Base-by-base conservation (phyloP, 2,888 invertebrate genomes). In the Scaptomyza flava region DNA sequence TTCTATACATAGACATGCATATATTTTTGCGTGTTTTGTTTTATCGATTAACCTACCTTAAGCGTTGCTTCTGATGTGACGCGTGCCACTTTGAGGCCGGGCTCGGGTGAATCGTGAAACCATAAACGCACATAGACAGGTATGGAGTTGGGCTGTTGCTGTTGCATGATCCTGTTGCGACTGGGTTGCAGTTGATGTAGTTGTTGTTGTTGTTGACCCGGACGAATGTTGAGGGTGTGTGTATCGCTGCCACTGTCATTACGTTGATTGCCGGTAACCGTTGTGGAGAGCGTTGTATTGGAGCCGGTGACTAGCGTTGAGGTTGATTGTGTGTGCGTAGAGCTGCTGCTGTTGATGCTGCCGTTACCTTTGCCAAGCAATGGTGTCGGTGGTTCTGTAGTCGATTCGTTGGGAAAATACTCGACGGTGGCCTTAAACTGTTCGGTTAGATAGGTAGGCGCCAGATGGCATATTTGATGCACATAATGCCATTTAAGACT, bases 401-500 rank as follows among this genome's bases (percentile, higher is more conserved):
- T 94, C 91, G 95, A 95, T 60, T 95, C 93, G 47, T 90, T 91
- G 3, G 91, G 90, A 61, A 91, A 82, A 59, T 90, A 89, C 33
- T 95, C 92, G 6, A 94, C 95, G 77, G 93, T 74, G 2, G 89
- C 91, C 51, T 68, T 83, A 51, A 93, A 91, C 50, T 80, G 74
- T 91, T 97, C 97, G 9, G 94, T 93, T 45, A 97, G 92, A 91
- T 97, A 97, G 89, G 96, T 96, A 0, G 97, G 96, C 2, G 96
- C 96, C 92, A 97, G 93, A n/a, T 93, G 93, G 81, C 96, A 95
- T 60, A 97, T 93, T 85, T 96, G 95, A 87, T 95, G 95, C n/a
- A 97, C 93, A 91, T 97, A 97, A 75, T 95, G 94, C 80, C 95
- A 95, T 90, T 96, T 97, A 0, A 97, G 94, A 89, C 94, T 94